Evolutionary conservation across 2,113 vertebrate species (phyloP), one percentile per base, ranked within the genome.

Genomic region (Urocolius indicus): DNA sequence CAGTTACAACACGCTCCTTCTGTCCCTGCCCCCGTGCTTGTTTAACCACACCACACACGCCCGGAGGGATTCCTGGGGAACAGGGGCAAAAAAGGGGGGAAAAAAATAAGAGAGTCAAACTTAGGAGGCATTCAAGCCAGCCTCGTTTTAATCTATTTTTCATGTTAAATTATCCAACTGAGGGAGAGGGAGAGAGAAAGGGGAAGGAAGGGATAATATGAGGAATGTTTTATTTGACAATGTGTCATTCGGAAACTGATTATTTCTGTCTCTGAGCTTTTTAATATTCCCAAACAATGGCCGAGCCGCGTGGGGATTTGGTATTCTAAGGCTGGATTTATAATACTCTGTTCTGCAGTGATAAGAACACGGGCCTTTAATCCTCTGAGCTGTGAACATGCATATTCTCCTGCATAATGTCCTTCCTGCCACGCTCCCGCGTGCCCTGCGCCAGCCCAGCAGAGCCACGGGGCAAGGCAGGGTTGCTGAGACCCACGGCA

Each of bases 341-440:
- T 98, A 98, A 98, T 98, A 97, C 96, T 98, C 98, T 98, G 98
- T 97, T 98, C 96, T 96, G 97, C 94, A 92, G 97, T 90, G 98
- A 98, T 98, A 98, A 98, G 98, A 98, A 98, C 97, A 98, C 1
- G 24, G 98, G 97, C 96, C 97, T 98, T 98, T 98, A 98, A 98
- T 98, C 98, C 98, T 97, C 97, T 75, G 96, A 97, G 97, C 97
- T 97, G 98, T 98, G 98, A 98, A 97, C 97, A 98, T 97, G 98
- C 98, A 98, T 98, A 98, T 98, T 97, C 97, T 97, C 94, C 94
- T 57, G 19, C 90, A 86, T 98, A 98, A 98, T 98, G 97, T 89
- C 97, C 97, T 97, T 97, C 95, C 94, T 11, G 5, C 71, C n/a
- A 58, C 0, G 41, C 85, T 96, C 92, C 92, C 20, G 4, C 15